Evolutionary conservation across 2,888 invertebrate species (phyloP).

Genomic region (Camptogramma bilineatum): DNA sequence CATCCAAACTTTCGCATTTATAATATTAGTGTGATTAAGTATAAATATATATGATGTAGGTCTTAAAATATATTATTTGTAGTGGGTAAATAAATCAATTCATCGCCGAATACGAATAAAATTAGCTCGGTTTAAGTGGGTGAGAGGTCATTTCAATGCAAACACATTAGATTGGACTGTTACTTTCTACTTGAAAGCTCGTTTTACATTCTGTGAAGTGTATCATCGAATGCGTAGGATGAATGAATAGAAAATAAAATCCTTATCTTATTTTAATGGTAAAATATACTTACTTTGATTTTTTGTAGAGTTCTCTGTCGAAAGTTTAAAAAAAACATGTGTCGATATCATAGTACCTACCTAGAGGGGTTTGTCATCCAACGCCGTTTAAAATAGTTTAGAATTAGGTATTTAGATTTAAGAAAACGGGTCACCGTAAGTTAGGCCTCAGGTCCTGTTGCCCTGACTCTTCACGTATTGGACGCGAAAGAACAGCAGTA

Average conservation of each 20-base stretch:
- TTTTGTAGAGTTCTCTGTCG: not conserved
- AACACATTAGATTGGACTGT: slow-evolving; percentile 25
- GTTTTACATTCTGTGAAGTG: slow-evolving; percentile 27
- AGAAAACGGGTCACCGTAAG: too few relatives aligned
- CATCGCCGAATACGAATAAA: not conserved
- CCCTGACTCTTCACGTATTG: too few relatives aligned
- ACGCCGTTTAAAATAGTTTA: too few relatives aligned
- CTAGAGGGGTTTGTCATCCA: too few relatives aligned
- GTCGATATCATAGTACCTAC: too few relatives aligned
- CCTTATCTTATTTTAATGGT: not conserved
- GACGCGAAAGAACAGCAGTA: too few relatives aligned
- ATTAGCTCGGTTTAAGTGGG: slow-evolving; percentile 17
- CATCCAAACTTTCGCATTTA: too few relatives aligned
- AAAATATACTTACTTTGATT: not conserved
- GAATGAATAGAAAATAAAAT: not conserved
- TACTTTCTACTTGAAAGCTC: slow-evolving; percentile 44
- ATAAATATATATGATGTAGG: too few relatives aligned
- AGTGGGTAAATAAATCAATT: slow-evolving; percentile 1
- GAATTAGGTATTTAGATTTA: too few relatives aligned
- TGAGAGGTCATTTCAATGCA: slow-evolving; percentile 35
- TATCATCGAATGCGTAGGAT: slow-evolving; percentile 23
- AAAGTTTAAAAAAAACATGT: not conserved
- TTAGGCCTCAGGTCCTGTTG: too few relatives aligned
- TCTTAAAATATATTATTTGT: not conserved
- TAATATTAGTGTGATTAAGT: too few relatives aligned